These are phyloP conservation scores for Drosophila gaucha DNA, from an alignment of 2,888 invertebrate species.

Conservation along the genomic window DNA sequence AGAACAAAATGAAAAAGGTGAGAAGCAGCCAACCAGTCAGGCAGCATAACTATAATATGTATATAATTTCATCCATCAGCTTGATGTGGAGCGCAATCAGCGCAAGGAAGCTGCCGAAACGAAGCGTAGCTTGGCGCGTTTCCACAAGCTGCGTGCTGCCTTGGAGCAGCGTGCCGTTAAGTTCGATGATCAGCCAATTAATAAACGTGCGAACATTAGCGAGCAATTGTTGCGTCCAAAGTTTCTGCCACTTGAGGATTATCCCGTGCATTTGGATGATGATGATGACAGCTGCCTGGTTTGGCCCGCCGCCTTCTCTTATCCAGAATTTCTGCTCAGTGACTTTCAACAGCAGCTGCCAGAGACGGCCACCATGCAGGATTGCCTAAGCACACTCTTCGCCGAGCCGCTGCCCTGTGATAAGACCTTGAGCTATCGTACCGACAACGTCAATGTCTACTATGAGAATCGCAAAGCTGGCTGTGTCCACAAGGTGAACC, in stretches of 20 bases:
- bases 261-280: constrained; percentile 88
- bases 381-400: constrained; percentile 89
- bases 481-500: constrained; percentile 87
- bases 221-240: constrained; percentile 87
- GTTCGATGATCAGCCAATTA: constrained; percentile 86
- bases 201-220: constrained; percentile 69
- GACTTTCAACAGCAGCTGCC: constrained; percentile 94
- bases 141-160: constrained; percentile 85
- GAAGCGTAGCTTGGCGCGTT: constrained; percentile 84
- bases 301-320: constrained; percentile 95
- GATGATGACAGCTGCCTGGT: constrained; percentile 86
- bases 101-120: constrained; percentile 84
- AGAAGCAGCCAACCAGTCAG: too few relatives aligned
- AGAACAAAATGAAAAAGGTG: constrained; percentile 85
- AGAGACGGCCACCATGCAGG: constrained; percentile 88
- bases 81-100: constrained; percentile 77
- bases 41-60: too few relatives aligned
- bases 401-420: constrained; percentile 91
- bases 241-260: constrained; percentile 88
- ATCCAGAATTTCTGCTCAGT: constrained; percentile 94
- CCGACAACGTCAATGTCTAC: constrained; percentile 88
- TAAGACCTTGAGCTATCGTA: constrained; percentile 87
- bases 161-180: constrained; percentile 86
- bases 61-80: constrained; percentile 31
- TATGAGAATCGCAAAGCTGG: constrained; percentile 89